Percentiles rank a stretch among this genome's conserved stretches.
phyloP scores from a whole-genome alignment of 2,113 vertebrate species.

The Fregata magnificens region DNA sequence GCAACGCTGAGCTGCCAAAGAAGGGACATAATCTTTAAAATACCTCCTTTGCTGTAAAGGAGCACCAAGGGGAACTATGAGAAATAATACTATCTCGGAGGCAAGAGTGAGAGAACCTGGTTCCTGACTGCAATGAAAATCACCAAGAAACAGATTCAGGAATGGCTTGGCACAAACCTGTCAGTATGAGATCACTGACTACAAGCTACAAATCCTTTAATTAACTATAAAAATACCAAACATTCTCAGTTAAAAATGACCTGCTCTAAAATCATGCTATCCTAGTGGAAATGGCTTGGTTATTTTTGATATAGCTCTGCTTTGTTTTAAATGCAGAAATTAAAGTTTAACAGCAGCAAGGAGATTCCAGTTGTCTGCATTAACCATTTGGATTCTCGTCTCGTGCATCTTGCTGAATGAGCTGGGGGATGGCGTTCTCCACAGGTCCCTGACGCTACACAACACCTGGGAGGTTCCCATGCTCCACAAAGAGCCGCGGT shows the following conservation, averaged over 20 bases:
- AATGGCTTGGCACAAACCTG: background rate
- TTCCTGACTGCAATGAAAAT: background rate
- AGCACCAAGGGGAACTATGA: background rate
- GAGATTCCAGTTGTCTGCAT: background rate
- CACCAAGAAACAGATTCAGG: background rate
- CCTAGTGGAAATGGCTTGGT: conserved; percentile 53
- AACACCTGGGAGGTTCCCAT: background rate
- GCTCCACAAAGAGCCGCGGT: background rate
- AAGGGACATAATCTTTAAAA: background rate
- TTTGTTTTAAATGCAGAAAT: conserved; percentile 70
- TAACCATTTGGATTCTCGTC: background rate
- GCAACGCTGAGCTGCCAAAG: background rate
- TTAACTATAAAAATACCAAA: background rate
- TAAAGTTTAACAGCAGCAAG: conserved; percentile 50
- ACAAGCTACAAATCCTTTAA: background rate
- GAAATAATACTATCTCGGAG: background rate
- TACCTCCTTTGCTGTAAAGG: background rate
- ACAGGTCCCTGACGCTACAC: background rate
- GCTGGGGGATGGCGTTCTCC: background rate
- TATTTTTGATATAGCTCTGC: conserved; percentile 54
- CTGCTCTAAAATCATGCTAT: conserved; percentile 42
- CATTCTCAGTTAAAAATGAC: conserved; percentile 6
- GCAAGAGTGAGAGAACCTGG: background rate
- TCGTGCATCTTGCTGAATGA: background rate
- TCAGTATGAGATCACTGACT: background rate